These are phyloP conservation scores for Platyscapa corneri DNA, from an alignment of 1,140 invertebrate species.

Conservation along the genomic window DNA sequence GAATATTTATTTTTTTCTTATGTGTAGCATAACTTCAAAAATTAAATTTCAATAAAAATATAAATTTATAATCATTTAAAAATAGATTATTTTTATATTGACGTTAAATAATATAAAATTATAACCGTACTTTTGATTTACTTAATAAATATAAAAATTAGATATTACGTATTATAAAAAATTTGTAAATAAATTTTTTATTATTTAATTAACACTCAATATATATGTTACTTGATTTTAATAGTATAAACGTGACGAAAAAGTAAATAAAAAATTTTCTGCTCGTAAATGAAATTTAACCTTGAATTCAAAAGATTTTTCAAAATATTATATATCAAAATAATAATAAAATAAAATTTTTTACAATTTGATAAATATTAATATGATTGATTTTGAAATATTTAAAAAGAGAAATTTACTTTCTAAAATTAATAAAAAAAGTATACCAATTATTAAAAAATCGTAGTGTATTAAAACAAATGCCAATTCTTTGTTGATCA, in stretches of 20 bases:
- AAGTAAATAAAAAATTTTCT: background rate
- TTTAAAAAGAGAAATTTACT: background rate
- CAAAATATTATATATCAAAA: too few species aligned
- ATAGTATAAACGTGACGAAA: background rate
- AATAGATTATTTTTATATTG: background rate
- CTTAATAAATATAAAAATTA: too few species aligned
- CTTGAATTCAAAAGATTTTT: background rate
- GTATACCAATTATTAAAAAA: background rate
- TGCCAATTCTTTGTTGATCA: conserved; percentile 9
- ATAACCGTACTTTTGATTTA: too few species aligned
- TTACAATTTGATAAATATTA: background rate
- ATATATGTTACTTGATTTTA: background rate
- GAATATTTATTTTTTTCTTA: background rate
- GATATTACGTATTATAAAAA: too few species aligned
- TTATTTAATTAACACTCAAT: background rate
- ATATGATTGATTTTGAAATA: background rate
- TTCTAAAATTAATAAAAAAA: conserved; percentile 19
- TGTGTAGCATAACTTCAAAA: background rate
- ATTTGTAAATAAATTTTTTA: too few species aligned
- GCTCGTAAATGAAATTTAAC: background rate
- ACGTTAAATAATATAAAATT: too few species aligned
- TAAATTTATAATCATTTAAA: background rate
- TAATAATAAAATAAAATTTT: background rate
- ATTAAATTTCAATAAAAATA: background rate
- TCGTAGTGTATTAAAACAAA: background rate